These are phyloP conservation scores for Microplitis demolitor DNA, from an alignment of 1,140 invertebrate genomes.

Conservation along the genomic window DNA sequence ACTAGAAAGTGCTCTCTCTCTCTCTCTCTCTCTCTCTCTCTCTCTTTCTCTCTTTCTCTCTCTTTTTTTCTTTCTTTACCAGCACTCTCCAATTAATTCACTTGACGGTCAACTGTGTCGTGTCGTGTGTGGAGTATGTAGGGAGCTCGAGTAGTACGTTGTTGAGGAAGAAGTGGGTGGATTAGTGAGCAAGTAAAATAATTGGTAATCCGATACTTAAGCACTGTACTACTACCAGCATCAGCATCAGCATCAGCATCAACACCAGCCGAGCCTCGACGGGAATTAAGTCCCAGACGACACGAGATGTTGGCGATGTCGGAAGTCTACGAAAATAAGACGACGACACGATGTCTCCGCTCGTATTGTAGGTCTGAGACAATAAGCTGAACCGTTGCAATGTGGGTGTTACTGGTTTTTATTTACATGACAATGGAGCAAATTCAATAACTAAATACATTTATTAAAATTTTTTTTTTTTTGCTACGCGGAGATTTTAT, in stretches of 20 bases:
- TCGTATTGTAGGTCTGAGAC: not conserved
- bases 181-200: slow-evolving; percentile 13
- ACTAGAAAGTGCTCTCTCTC: too few relatives aligned
- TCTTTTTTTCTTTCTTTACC: not conserved
- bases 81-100: not conserved
- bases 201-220: slow-evolving; percentile 19
- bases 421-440: too few relatives aligned
- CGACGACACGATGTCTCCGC: not conserved
- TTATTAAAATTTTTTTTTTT: too few relatives aligned
- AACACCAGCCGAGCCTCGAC: not conserved
- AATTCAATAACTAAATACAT: too few relatives aligned
- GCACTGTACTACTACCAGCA: too few relatives aligned
- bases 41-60: too few relatives aligned
- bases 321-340: slow-evolving; percentile 13
- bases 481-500: too few relatives aligned
- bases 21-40: too few relatives aligned
- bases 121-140: too few relatives aligned
- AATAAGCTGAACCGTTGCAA: not conserved
- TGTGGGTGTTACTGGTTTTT: not conserved
- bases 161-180: slow-evolving; percentile 9
- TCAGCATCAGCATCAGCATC: too few relatives aligned
- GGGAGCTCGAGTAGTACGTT: not conserved
- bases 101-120: not conserved
- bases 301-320: slow-evolving; percentile 13
- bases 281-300: slow-evolving; percentile 16